A percentile compares a stretch with the other conserved stretches of the same genome.
These are phyloP conservation scores for Calephelis virginiensis DNA, from an alignment of 1,140 invertebrate species.

Conservation along the genomic window DNA sequence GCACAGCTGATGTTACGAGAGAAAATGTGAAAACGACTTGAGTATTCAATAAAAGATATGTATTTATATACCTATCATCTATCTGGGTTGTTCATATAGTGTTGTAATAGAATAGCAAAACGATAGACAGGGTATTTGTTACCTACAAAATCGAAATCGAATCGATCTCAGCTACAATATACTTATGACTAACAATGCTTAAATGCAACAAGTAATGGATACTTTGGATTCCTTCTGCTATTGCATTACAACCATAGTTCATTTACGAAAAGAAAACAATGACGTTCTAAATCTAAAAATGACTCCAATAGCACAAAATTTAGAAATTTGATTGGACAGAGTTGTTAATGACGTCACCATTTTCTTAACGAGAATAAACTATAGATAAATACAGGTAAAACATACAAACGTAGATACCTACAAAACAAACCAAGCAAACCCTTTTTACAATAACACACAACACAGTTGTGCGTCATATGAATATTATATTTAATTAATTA, in stretches of 20 bases:
- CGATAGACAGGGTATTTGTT: conserved; percentile 27
- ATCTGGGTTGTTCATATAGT: conserved; percentile 57
- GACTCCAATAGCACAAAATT: no score
- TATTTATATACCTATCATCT: conserved; percentile 69
- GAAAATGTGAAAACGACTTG: conserved; percentile 67
- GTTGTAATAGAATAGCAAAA: conserved; percentile 66
- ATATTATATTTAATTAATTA: conserved; percentile 64
- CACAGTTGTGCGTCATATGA: conserved; percentile 68
- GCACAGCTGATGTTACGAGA: conserved; percentile 71
- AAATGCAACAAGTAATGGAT: conserved; percentile 54
- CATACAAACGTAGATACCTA: conserved; percentile 66
- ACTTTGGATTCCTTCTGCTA: conserved; percentile 12
- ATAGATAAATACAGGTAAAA: conserved; percentile 52
- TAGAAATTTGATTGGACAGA: no score
- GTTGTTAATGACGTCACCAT: no score
- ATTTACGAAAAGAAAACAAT: no score
- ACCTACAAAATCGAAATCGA: conserved; percentile 50
- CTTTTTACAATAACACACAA: conserved; percentile 70
- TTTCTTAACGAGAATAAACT: conserved; percentile 44
- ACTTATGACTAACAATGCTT: conserved; percentile 66
- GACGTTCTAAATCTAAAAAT: no score
- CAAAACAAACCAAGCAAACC: conserved; percentile 68
- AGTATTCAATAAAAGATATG: conserved; percentile 76
- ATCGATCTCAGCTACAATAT: conserved; percentile 44
- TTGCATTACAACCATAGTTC: conserved; percentile 1